Percentiles rank a stretch among this genome's conserved stretches.
Conservation (phyloP, 2,888 invertebrate species). For the Eupithecia tripunctaria region DNA sequence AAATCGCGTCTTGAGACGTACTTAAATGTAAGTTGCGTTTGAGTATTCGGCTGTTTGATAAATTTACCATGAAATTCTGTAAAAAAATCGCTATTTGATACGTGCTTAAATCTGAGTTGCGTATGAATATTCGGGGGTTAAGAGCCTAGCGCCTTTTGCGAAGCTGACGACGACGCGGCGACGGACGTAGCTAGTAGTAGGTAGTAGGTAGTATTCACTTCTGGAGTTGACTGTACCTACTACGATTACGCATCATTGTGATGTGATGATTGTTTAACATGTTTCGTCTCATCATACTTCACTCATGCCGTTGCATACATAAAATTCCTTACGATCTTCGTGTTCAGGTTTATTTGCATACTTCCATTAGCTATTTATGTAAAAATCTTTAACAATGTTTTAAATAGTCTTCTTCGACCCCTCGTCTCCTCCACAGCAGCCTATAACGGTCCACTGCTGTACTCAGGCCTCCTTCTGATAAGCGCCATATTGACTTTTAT, state of each 20-base stretch:
- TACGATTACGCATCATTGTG: constrained; percentile 50
- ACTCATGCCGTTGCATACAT: constrained; percentile 27
- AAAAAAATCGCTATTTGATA: too few species aligned
- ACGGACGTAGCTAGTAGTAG: too few species aligned
- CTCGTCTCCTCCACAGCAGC: too few species aligned
- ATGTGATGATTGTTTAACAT: constrained; percentile 33
- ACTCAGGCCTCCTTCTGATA: too few species aligned
- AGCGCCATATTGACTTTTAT: too few species aligned
- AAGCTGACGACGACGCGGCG: neutral
- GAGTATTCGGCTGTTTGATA: too few species aligned
- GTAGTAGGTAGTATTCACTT: neutral
- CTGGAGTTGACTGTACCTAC: constrained; percentile 35
- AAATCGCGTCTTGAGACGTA: too few species aligned
- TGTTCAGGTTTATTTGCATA: constrained; percentile 20
- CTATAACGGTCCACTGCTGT: too few species aligned
- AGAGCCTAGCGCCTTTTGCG: neutral
- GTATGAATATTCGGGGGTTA: too few species aligned
- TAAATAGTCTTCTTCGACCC: neutral
- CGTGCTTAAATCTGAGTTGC: too few species aligned
- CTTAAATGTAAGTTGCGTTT: too few species aligned
- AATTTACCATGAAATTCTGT: too few species aligned
- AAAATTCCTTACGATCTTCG: constrained; percentile 26
- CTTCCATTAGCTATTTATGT: neutral
- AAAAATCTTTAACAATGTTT: neutral
- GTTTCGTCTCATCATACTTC: constrained; percentile 27